Evolutionary conservation across 2,888 invertebrate genomes (phyloP).

Genomic region (Desoria tigrina): DNA sequence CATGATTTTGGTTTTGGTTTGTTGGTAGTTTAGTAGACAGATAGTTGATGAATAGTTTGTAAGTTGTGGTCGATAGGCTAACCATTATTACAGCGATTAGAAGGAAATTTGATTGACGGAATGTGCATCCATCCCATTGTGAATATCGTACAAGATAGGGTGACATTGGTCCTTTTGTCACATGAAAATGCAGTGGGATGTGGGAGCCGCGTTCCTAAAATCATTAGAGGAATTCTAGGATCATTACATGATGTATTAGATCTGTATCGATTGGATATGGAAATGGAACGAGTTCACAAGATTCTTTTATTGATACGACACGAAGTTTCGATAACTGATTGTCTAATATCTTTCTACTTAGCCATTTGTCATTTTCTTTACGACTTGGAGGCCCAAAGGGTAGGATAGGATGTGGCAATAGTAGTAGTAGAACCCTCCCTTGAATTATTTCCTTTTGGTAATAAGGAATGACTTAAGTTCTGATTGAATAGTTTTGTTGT

Average conservation of each 20-base stretch:
- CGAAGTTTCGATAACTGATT: not conserved
- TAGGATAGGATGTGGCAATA: not conserved
- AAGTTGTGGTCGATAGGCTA: not conserved
- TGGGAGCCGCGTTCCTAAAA: not conserved
- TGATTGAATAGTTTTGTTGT: constrained; percentile 4
- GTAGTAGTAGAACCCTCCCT: not conserved
- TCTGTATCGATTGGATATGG: no score
- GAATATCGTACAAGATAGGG: no score
- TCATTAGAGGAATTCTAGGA: not conserved
- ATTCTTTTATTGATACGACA: not conserved
- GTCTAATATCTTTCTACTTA: not conserved
- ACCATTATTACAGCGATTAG: no score
- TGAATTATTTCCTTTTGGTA: constrained; percentile 10
- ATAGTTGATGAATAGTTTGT: not conserved
- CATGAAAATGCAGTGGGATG: not conserved
- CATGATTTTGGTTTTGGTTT: not conserved
- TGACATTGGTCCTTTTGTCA: no score
- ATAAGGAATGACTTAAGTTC: constrained; percentile 1
- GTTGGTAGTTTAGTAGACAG: no score
- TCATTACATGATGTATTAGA: not conserved
- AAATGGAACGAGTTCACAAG: constrained; percentile 2
- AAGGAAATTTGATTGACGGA: constrained; percentile 5
- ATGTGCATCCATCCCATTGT: constrained; percentile 1
- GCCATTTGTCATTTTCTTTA: constrained; percentile 1
- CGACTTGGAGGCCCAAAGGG: not conserved